Evolutionary conservation across 2,797 vertebrate species (phyloP), one percentile per base, ranked within the genome.

Genomic region (Crossoptilon crossoptilon): DNA sequence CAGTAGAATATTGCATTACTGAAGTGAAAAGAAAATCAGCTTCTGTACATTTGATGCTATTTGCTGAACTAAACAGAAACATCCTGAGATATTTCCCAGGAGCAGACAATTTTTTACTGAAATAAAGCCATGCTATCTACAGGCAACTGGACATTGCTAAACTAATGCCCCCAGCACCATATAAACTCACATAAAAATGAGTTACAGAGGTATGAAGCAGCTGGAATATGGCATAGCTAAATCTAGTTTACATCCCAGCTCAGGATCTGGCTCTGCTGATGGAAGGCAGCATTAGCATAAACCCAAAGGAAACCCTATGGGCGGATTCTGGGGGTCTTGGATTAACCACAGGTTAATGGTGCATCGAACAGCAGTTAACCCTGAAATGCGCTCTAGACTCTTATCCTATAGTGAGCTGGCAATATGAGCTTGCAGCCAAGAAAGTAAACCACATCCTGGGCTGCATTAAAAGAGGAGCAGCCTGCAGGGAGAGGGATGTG

Each of bases 1-100:
- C 76, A 90, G 67, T 46, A 91, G 87, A 95, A 81, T 91, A 84
- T 93, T 63, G 85, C 85, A 79, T 95, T 88, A 91, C 76, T 81
- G 29, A 82, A 91, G 33, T 60, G 76, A 93, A 84, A 33, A 93
- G 80, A 67, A 91, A 90, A 91, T 94, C 70, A 84, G n/a, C 48
- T 84, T 53, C 87, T 84, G 56, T 94, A 87, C 14, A 8, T 85
- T 93, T 9, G 3, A 68, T 88, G 39, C 13, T 84, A n/a, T 88
- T 94, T 89, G 85, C 84, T 86, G 88, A 93, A 94, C 76, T 88
- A 60, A 91, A 93, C 60, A 70, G 87, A 95, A 94, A 86, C 68
- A 92, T 88, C 56, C 80, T 21, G 23, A 89, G 67, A 23, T 94
- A 90, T 91, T 93, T 96, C 90, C 86, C 84, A 91, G 43, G 43